These are phyloP conservation scores for Erannis defoliaria DNA, from an alignment of 2,888 invertebrate genomes.

Conservation along the genomic window DNA sequence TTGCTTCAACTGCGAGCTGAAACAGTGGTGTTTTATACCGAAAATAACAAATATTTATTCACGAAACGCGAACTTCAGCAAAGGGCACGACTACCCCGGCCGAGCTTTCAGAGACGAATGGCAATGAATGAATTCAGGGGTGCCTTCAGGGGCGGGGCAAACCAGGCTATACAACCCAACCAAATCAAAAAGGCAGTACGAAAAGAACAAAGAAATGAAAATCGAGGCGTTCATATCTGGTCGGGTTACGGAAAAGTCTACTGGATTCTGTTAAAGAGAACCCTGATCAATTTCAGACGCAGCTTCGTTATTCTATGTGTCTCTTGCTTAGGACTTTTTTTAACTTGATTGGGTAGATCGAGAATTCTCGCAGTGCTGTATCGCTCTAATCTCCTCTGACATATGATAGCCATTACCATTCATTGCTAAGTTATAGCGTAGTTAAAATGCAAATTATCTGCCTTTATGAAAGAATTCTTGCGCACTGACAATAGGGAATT, in stretches of 20 bases:
- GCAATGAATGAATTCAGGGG: conserved; percentile 81
- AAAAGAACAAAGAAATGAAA: conserved; percentile 16
- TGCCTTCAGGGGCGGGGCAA: conserved; percentile 74
- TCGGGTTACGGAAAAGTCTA: conserved; percentile 66
- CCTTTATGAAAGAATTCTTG: conserved; percentile 30
- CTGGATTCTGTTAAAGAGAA: conserved; percentile 56
- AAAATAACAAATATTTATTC: conserved; percentile 32
- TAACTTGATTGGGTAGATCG: conserved; percentile 47
- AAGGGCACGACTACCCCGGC: conserved; percentile 51
- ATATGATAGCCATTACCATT: conserved; percentile 40
- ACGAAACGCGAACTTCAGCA: conserved; percentile 55
- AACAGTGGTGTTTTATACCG: conserved; percentile 34
- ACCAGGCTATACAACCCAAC: conserved; percentile 55
- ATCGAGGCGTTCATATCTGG: conserved; percentile 48
- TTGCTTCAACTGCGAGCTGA: conserved; percentile 4
- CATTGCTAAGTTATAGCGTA: conserved; percentile 28
- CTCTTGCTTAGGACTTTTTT: conserved; percentile 35
- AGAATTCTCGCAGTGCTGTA: conserved; percentile 55
- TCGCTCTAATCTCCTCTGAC: conserved; percentile 43
- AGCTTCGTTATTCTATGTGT: conserved; percentile 10
- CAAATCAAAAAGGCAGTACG: conserved; percentile 50
- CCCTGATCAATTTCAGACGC: conserved; percentile 44
- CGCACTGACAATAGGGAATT: background rate
- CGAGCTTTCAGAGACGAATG: conserved; percentile 54
- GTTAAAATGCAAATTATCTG: conserved; percentile 36